Conservation (phyloP, 2,113 vertebrate species). For the Gavia stellata region DNA sequence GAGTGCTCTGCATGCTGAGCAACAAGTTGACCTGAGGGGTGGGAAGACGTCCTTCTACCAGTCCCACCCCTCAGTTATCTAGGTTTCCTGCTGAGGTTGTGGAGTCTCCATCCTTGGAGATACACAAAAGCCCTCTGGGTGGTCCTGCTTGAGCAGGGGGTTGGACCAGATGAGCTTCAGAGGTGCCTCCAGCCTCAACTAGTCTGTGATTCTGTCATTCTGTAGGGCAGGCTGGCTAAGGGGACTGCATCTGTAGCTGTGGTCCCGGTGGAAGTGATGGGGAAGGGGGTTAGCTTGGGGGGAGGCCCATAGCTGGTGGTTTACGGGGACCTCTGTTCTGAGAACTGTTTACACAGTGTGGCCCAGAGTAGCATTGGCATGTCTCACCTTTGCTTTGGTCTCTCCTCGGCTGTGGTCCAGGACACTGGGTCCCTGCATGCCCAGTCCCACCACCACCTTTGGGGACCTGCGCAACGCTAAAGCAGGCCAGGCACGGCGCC, state of each 20-base stretch:
- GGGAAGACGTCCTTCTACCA: not conserved
- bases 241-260: not conserved
- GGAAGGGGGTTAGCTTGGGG: not conserved
- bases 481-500: slow-evolving; percentile 7
- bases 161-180: rapidly evolving
- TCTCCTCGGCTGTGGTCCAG: not conserved
- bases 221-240: not conserved
- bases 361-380: rapidly evolving
- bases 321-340: not conserved
- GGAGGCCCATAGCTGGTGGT: too few relatives aligned
- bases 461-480: slow-evolving; percentile 59
- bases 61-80: too few relatives aligned
- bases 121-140: too few relatives aligned
- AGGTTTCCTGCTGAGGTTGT: not conserved
- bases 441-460: slow-evolving; percentile 64
- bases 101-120: not conserved
- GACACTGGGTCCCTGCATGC: slow-evolving; percentile 38
- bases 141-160: too few relatives aligned
- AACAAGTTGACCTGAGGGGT: too few relatives aligned
- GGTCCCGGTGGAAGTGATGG: not conserved
- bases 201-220: not conserved
- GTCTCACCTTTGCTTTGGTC: not conserved
- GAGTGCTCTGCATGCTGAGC: not conserved
- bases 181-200: not conserved
- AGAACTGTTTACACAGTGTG: rapidly evolving